Percentiles rank a stretch among this genome's conserved stretches.
phyloP scores from a whole-genome alignment of 2,113 vertebrate genomes.

The Saccopteryx bilineata region DNA sequence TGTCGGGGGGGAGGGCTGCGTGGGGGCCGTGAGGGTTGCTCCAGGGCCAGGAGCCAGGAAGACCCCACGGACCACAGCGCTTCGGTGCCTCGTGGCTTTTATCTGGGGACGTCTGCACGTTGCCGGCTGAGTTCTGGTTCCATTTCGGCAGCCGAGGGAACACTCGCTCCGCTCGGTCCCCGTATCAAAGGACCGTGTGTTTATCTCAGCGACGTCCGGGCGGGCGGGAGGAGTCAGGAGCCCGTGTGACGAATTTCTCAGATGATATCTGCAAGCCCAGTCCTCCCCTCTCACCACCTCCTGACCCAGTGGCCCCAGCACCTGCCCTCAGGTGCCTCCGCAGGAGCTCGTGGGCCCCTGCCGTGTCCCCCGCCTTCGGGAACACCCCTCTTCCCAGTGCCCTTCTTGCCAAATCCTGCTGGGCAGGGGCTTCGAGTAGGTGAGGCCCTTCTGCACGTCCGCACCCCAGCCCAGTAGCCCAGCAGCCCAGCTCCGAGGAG shows the following conservation, averaged over 20 bases:
- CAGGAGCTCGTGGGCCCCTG: background rate
- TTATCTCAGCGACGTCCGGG: slow-evolving; percentile 49
- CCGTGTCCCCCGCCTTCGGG: fast-evolving
- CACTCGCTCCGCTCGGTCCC: background rate
- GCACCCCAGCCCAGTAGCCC: background rate
- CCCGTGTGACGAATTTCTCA: slow-evolving; percentile 74
- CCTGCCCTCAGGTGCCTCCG: background rate
- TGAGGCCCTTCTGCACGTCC: background rate
- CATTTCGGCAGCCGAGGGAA: slow-evolving; percentile 57
- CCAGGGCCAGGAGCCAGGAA: too few species aligned
- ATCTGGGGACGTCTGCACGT: slow-evolving; percentile 60
- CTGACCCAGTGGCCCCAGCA: background rate
- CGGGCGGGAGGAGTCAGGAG: slow-evolving; percentile 38
- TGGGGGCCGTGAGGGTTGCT: too few species aligned
- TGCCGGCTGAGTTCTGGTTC: slow-evolving; percentile 63
- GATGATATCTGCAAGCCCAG: slow-evolving; percentile 32
- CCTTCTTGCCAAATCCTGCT: background rate
- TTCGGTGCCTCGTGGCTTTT: slow-evolving; percentile 1
- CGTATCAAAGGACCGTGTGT: background rate
- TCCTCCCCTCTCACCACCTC: too few species aligned
- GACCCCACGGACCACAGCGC: background rate
- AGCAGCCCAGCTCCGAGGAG: background rate
- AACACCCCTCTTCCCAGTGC: too few species aligned
- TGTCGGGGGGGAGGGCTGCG: background rate
- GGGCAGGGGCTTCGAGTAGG: fast-evolving